Percentiles rank a stretch among this genome's conserved stretches.
Evolutionary conservation across 2,113 vertebrate genomes (phyloP).

Genomic region (Circaetus cinerascens): DNA sequence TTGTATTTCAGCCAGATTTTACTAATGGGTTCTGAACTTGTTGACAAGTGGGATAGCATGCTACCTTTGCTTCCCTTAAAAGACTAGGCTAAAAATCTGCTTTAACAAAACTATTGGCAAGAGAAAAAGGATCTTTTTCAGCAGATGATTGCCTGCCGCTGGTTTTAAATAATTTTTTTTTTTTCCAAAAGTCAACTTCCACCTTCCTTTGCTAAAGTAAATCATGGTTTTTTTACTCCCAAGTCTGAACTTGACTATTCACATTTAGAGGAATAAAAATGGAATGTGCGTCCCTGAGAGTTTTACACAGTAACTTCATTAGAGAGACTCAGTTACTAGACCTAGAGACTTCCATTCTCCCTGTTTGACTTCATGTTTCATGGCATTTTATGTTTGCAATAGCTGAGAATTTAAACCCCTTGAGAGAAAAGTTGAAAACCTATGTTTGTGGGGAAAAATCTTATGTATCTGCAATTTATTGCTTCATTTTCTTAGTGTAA

Average conservation of each 20-base stretch:
- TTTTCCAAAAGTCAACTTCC: neutral
- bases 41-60: neutral
- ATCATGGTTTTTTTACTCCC: neutral
- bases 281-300: neutral
- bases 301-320: neutral
- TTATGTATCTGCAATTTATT: neutral
- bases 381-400: neutral
- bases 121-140: neutral
- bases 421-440: neutral
- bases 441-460: neutral
- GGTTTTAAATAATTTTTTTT: neutral
- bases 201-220: neutral
- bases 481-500: neutral
- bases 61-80: neutral
- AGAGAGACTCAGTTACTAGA: neutral
- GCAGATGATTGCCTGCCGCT: neutral
- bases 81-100: neutral
- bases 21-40: neutral
- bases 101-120: neutral
- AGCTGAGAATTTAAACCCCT: neutral
- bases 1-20: neutral
- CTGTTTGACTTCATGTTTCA: neutral
- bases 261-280: neutral
- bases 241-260: neutral
- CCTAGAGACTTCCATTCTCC: neutral